Base-by-base conservation (phyloP, 1,140 invertebrate genomes). In the Drosophila ficusphila region DNA sequence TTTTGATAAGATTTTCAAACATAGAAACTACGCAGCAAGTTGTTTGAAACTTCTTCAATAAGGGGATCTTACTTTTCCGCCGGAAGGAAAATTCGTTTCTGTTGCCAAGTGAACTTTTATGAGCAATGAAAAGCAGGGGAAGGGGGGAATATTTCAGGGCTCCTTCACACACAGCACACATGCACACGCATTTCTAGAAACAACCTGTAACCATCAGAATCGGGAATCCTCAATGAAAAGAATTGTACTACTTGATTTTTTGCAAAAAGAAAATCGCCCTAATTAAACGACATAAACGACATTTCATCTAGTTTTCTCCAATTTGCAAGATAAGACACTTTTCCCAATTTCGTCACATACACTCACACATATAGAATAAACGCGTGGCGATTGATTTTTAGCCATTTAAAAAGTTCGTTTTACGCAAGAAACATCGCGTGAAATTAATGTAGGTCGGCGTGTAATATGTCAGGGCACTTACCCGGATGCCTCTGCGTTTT, bases 401-500 rank as follows among this genome's bases (percentile, higher is more conserved):
- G 33, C 31, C 44, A 4, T 27, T 47, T 5, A 56, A 60, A 48
- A 77, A 77, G 64, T 47, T 69, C 62, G 73, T 54, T 70, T 61
- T 56, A 67, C 54, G 56, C 72, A 75, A 64, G 70, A 33, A 70
- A 70, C 51, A 16, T 4, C 21, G 52, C 39, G 27, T 53, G n/a
- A 23, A 34, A 47, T n/a, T 11, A 14, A 58, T 76, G 41, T 12
- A 25, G 11, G 16, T 19, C 18, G 27, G 11, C 25, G 12, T 14
- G 9, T n/a, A 11, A 23, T 46, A 19, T 51, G 19, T 65, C 44
- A 64, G 9, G 27, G 21, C 49, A 88, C 82, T 86, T 78, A 86
- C 82, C 82, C 82, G 82, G 82, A 86, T 86, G 82, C 82, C 82
- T 88, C 83, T 86, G 81, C 44, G 74, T 82, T 75, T 67, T 77